Base-by-base conservation (phyloP, 2,888 invertebrate species). In the Hypercompe scribonia region DNA sequence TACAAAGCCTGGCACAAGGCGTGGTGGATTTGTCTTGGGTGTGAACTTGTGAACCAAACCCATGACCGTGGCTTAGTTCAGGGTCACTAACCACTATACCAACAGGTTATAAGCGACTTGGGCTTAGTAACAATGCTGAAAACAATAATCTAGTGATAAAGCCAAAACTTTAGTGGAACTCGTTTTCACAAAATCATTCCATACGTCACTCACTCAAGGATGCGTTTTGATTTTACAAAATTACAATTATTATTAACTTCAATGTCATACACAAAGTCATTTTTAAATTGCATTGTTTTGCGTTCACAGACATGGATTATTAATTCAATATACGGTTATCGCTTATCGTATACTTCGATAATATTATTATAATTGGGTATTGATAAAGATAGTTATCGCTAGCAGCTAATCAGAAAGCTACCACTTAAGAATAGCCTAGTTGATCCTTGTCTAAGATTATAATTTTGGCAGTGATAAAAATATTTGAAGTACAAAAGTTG, bases 351-450 rank as follows among this genome's bases (percentile, higher is more conserved):
- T 54, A 72, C 46, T 36, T 63, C 33, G 65, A 61, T 76, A 78
- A 80, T 83, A 81, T 78, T 72, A 75, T 74, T 77, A 77, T 65
- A 72, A 74, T 73, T 65, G 63, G 64, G 33, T 64, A 63, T 64
- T 58, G 81, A 81, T 81, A 82, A 68, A 5, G 46, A 39, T 24
- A 15, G 66, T 65, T 80, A 80, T 75, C 78, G 7, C 64, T 58
- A 46, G 5, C 18, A 74, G 65, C 74, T 72, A 63, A 65, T 65
- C 61, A 54, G 67, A 21, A 39, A 70, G 46, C 70, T 64, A 63
- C 70, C 70, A 63, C 39, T 69, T 61, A 34, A 46, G 28, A 39
- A 63, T 54, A 64, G 68, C n/a, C 31, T 13, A 39, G 46, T n/a
- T 70, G 70, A 70, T 70, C 46, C 61, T 31, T 63, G 46, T 65